Percentiles rank a stretch among this genome's conserved stretches.
Evolutionary conservation across 2,113 vertebrate species (phyloP).

Genomic region (Lontra canadensis): DNA sequence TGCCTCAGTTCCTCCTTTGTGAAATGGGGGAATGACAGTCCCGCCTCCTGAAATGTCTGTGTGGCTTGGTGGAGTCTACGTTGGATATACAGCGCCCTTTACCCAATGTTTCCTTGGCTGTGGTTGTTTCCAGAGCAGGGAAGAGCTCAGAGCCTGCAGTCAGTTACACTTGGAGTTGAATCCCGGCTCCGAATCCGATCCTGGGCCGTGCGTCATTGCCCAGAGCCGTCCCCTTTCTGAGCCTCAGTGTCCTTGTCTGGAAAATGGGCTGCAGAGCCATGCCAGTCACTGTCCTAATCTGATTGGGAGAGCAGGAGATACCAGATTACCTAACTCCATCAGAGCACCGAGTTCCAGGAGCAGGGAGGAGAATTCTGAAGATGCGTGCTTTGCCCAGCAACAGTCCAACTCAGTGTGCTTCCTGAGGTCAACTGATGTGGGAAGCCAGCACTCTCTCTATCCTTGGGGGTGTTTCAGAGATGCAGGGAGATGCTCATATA

Average conservation of each 20-base stretch:
- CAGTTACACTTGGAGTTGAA: not conserved
- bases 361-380: not conserved
- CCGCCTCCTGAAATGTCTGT: not conserved
- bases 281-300: not conserved
- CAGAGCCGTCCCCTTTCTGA: not conserved
- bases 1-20: not conserved
- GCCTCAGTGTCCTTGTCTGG: not conserved
- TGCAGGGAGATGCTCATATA: not conserved
- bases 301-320: too few relatives aligned
- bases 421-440: not conserved
- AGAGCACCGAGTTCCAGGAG: not conserved
- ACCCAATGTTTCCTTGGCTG: not conserved
- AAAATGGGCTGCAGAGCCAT: not conserved
- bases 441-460: not conserved
- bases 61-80: fast-evolving
- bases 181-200: not conserved
- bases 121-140: not conserved
- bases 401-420: not conserved
- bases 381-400: too few relatives aligned
- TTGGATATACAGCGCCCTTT: fast-evolving
- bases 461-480: not conserved
- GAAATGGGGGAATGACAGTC: fast-evolving
- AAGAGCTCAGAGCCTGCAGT: not conserved
- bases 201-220: not conserved
- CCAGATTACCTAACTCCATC: not conserved